A percentile compares a stretch with the other conserved stretches of the same genome.
Conservation (phyloP, 2,113 vertebrate species). For the Chauna torquata region DNA sequence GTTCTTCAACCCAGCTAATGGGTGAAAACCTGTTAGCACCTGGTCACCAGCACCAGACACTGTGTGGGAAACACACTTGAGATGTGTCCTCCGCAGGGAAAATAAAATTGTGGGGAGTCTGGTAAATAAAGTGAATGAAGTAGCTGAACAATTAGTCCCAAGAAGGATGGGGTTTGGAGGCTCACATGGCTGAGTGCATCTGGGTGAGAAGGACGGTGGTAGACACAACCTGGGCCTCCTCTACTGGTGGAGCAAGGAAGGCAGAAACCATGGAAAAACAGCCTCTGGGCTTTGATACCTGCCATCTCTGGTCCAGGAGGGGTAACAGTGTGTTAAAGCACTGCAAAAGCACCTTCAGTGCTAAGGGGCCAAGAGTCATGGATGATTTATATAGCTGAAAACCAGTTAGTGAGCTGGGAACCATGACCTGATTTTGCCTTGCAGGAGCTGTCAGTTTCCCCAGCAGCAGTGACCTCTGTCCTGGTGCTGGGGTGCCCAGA, state of each 20-base stretch:
- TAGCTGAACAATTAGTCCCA: background rate
- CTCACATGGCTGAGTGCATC: background rate
- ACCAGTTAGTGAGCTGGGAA: background rate
- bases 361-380: background rate
- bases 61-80: background rate
- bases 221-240: background rate
- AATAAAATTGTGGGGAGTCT: background rate
- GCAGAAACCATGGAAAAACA: background rate
- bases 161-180: background rate
- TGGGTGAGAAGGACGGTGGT: fast-evolving
- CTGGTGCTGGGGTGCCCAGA: background rate
- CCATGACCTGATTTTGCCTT: background rate
- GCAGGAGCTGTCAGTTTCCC: background rate
- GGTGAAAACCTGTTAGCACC: background rate
- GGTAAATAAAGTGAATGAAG: background rate
- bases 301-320: background rate
- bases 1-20: background rate
- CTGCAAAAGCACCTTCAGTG: background rate
- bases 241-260: background rate
- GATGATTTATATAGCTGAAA: background rate
- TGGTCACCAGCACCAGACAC: background rate
- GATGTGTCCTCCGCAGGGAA: background rate
- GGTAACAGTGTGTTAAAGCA: background rate
- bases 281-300: background rate
- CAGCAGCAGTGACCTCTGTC: background rate